Base-by-base conservation (phyloP, 1,140 invertebrate species). In the Drosophila saltans region DNA sequence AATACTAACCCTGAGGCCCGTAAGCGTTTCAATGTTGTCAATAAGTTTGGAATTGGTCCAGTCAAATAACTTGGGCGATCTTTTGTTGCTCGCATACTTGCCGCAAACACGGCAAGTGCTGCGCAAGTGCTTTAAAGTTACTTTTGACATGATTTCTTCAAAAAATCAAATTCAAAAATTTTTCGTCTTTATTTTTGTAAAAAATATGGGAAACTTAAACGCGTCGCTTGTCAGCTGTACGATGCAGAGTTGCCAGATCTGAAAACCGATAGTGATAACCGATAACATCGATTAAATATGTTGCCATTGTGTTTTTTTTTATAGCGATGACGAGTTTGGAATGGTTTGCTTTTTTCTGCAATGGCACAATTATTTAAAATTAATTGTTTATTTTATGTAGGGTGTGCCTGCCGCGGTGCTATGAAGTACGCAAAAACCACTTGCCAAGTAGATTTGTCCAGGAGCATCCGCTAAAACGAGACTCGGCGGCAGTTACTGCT, bases 401-500 rank as follows among this genome's bases (percentile, higher is more conserved):
- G 85, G 66, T 66, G 52, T 90, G 85, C 28, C 75, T 89, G 56
- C 86, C 85, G 24, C 75, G 86, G 33, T 74, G 72, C 76, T 90
- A 90, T 63, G 66, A 85, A 58, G 76, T 85, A 4, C 63, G 33
- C 3, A 90, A 85, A 66, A 90, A 77, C 36, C 55, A 59, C 11
- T 56, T 90, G 40, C 59, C 60, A 21, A 56, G 73, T 6, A 56
- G 80, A 28, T 24, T 7, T 2, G 80, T 86, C 6, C 36, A 55
- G 26, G 83, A 91, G 11, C 90, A 91, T 68, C 90, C 90, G 11
- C 75, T 91, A 11, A 90, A 90, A 59, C 72, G 80, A 55, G 77
- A 66, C 26, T 41, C 72, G 5, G 71, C 62, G 10, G 73, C 43
- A 40, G 72, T 75, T 30, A 8, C 58, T 69, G 39, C 52, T 69